A percentile compares a stretch with the other conserved stretches of the same genome.
Evolutionary conservation across 2,888 invertebrate genomes (phyloP).

Genomic region (Lamellibrachia satsuma): DNA sequence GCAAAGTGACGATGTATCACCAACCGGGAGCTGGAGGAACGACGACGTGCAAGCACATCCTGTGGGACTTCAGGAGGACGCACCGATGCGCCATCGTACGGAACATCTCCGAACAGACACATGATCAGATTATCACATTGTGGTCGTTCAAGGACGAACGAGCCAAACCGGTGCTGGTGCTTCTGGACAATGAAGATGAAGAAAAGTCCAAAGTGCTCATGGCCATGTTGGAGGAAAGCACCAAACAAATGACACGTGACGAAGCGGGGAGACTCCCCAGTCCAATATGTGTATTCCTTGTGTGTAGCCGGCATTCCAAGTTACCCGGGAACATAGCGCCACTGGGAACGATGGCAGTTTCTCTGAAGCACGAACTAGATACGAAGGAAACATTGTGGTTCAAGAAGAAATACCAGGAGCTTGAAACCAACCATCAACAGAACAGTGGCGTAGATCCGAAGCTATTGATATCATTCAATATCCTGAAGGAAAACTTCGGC

Average conservation of each 20-base stretch:
- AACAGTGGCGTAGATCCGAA: slow-evolving; percentile 42
- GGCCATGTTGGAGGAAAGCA: slow-evolving; percentile 35
- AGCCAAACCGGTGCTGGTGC: slow-evolving; percentile 44
- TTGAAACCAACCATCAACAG: slow-evolving; percentile 40
- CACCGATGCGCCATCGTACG: slow-evolving; percentile 46
- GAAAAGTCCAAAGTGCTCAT: slow-evolving; percentile 39
- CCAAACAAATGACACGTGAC: slow-evolving; percentile 28
- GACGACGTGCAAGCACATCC: slow-evolving; percentile 45
- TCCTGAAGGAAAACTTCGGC: slow-evolving; percentile 50
- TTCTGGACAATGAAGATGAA: slow-evolving; percentile 39
- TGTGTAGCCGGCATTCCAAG: background rate
- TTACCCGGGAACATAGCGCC: background rate
- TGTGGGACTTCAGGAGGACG: slow-evolving; percentile 44
- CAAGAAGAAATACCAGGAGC: slow-evolving; percentile 40
- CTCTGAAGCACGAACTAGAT: slow-evolving; percentile 44
- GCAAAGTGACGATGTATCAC: slow-evolving; percentile 42
- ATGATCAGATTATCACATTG: slow-evolving; percentile 42
- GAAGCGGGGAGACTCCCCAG: background rate
- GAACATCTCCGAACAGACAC: slow-evolving; percentile 46
- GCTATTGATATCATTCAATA: slow-evolving; percentile 51
- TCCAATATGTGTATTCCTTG: background rate
- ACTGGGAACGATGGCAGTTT: background rate
- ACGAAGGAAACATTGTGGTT: slow-evolving; percentile 47
- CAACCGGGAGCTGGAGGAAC: slow-evolving; percentile 51
- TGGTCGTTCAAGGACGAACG: slow-evolving; percentile 40